These are phyloP conservation scores for Drosophila obscura DNA, from an alignment of 1,140 invertebrate genomes.

Conservation along the genomic window DNA sequence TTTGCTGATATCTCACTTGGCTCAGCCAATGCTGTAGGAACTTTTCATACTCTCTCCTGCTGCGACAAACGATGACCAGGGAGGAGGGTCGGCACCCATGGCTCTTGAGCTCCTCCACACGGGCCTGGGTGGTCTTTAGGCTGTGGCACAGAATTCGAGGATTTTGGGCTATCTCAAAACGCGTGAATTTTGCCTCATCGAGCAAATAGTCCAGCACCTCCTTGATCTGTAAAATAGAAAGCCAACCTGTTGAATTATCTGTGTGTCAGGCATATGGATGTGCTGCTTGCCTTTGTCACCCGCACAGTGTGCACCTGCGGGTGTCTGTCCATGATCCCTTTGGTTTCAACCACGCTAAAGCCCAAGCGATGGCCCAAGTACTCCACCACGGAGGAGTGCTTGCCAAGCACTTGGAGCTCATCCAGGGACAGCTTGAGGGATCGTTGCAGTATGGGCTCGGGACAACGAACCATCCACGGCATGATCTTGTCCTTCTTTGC, in stretches of 20 bases:
- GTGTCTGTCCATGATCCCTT: conserved; percentile 83
- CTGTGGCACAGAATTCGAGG: conserved; percentile 85
- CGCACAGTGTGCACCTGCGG: conserved; percentile 84
- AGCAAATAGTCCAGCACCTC: conserved; percentile 85
- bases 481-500: conserved; percentile 84
- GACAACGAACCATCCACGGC: conserved; percentile 86
- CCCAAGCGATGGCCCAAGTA: conserved; percentile 84
- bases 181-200: conserved; percentile 83
- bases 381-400: conserved; percentile 80
- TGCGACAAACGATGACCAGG: conserved; percentile 85
- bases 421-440: conserved; percentile 83
- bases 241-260: neutral
- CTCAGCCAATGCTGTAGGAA: conserved; percentile 72
- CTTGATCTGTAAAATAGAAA: conserved; percentile 69
- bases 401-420: conserved; percentile 84
- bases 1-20: neutral
- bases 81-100: conserved; percentile 83
- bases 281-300: conserved; percentile 83
- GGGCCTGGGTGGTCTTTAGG: conserved; percentile 84
- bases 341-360: conserved; percentile 78
- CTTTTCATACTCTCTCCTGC: conserved; percentile 84
- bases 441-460: conserved; percentile 83
- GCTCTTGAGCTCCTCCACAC: conserved; percentile 83
- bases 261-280: neutral
- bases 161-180: conserved; percentile 84